These are phyloP conservation scores for Flexamia atlantica DNA, from an alignment of 2,888 invertebrate genomes.

Conservation along the genomic window DNA sequence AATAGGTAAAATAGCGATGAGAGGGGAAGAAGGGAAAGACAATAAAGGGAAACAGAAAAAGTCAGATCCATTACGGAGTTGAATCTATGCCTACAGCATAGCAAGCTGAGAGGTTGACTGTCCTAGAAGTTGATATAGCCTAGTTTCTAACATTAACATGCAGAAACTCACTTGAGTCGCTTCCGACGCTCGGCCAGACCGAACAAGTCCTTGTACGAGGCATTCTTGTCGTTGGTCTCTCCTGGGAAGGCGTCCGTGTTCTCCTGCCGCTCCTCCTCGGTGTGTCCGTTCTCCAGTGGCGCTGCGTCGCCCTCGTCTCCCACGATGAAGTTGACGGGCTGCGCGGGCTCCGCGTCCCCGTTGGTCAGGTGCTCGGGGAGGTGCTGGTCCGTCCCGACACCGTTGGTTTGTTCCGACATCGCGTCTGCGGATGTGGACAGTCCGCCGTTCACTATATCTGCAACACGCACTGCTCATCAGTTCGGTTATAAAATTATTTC, in stretches of 20 bases:
- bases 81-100: too few relatives aligned
- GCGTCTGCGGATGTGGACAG: background rate
- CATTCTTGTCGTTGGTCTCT: constrained; percentile 69
- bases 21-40: too few relatives aligned
- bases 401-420: constrained; percentile 36
- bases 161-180: constrained; percentile 76
- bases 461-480: background rate
- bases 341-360: constrained; percentile 18
- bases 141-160: too few relatives aligned
- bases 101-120: too few relatives aligned
- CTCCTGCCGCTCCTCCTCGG: constrained; percentile 70
- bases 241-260: constrained; percentile 71
- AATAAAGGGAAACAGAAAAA: too few relatives aligned
- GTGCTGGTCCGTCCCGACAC: constrained; percentile 14
- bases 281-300: constrained; percentile 54
- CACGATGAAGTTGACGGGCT: constrained; percentile 70
- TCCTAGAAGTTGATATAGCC: too few relatives aligned
- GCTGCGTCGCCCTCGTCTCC: constrained; percentile 68
- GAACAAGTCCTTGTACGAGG: constrained; percentile 71
- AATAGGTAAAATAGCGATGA: too few relatives aligned
- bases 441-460: constrained; percentile 46
- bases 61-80: too few relatives aligned
- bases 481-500: too few relatives aligned
- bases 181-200: constrained; percentile 75
- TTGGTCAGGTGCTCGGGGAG: background rate